Conservation (phyloP, 1,140 invertebrate genomes). For the Leptestheria dahalacensis region DNA sequence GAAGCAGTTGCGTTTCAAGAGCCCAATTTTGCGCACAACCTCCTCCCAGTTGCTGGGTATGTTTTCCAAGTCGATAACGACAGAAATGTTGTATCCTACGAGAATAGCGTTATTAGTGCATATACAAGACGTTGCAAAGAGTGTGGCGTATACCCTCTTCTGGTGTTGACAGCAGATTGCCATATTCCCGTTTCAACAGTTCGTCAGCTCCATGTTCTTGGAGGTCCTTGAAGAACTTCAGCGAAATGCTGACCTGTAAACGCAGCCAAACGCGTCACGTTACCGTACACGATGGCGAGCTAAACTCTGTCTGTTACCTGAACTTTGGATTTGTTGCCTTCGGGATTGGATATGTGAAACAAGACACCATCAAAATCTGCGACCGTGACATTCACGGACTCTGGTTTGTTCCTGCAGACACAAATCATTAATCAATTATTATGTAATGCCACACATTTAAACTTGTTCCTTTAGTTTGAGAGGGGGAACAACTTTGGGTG, state of each 20-base stretch:
- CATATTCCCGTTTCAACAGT: conserved; percentile 83
- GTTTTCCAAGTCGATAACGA: conserved; percentile 84
- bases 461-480: too few species aligned
- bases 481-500: too few species aligned
- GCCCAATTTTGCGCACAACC: conserved; percentile 77
- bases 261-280: conserved; percentile 13
- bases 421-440: neutral
- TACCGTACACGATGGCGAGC: conserved; percentile 6
- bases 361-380: conserved; percentile 98
- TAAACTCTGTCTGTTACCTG: conserved; percentile 40
- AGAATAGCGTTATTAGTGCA: conserved; percentile 15
- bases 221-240: conserved; percentile 97
- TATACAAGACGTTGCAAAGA: conserved; percentile 14
- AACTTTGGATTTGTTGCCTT: conserved; percentile 91
- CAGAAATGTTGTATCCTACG: conserved; percentile 81
- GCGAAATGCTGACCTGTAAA: conserved; percentile 84
- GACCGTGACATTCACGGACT: conserved; percentile 82
- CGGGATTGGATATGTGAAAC: conserved; percentile 94
- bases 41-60: conserved; percentile 78
- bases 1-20: conserved; percentile 96
- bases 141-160: conserved; percentile 53
- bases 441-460: too few species aligned
- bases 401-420: conserved; percentile 69
- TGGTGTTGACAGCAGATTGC: conserved; percentile 54
- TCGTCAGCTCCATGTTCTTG: conserved; percentile 96